These are phyloP conservation scores for Microcebus murinus DNA, from an alignment of 2,113 vertebrate genomes.

Conservation along the genomic window DNA sequence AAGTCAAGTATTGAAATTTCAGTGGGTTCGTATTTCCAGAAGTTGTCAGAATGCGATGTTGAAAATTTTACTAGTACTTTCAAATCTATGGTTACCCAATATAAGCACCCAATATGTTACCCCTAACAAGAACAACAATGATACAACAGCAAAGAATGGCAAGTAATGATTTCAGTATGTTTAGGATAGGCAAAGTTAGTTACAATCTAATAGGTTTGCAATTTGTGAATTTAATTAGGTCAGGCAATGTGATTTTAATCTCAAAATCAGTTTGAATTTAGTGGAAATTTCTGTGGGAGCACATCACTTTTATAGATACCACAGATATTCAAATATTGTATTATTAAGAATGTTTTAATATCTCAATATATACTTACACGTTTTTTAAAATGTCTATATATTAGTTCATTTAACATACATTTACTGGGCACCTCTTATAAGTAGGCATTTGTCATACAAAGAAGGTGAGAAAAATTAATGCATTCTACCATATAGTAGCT, in stretches of 20 bases:
- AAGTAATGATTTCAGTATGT: not conserved
- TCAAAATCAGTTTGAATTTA: not conserved
- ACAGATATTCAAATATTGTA: not conserved
- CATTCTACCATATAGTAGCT: not conserved
- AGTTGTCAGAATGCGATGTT: not conserved
- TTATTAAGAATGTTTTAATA: not conserved
- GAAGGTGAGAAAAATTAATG: not conserved
- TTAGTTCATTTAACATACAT: not conserved
- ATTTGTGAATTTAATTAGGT: not conserved
- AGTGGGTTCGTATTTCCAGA: not conserved
- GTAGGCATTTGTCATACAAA: not conserved
- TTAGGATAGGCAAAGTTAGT: not conserved
- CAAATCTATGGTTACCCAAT: not conserved
- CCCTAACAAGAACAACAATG: not conserved
- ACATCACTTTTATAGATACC: not conserved
- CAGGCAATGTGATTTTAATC: not conserved
- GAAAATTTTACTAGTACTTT: not conserved
- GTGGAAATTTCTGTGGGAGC: not conserved
- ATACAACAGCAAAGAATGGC: accelerated
- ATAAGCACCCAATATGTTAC: not conserved
- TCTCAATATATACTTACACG: not conserved
- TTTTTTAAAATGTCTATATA: not conserved
- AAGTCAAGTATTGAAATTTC: not conserved
- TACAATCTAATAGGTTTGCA: not conserved
- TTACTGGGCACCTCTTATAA: not conserved